Base-by-base conservation (phyloP, 1,140 invertebrate genomes). In the Marisa cornuarietis region DNA sequence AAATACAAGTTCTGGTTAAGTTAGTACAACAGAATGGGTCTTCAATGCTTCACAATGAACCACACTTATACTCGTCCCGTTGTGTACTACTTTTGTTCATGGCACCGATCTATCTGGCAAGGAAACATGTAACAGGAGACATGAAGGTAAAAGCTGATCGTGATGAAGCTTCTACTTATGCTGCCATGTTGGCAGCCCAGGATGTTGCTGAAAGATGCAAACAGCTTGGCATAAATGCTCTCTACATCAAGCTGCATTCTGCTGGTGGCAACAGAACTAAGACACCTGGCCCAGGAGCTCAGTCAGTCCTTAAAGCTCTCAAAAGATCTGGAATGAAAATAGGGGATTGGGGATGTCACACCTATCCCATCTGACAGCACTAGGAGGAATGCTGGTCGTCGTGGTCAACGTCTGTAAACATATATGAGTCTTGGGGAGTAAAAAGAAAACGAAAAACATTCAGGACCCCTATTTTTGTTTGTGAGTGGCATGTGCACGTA, bases 111-210 rank as follows among this genome's bases (percentile, higher is more conserved):
- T 99, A 84, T 99, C 98, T 81, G 99, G 99, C 84, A 95, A 94
- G 88, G 98, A 99, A 96, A 99, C 98, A 6, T 88, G 96, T 99
- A 58, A 99, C 99, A 88, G 99, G 99, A 91, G 99, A 99, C 80
- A 99, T 99, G 99, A 99, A 99, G 93, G 99, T 99, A 0, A 99
- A 99, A 92, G 98, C 98, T 88, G 99, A 99, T 93, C 95, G 99
- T 93, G 99, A 99, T 93, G 99, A 99, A 92, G 96, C 98, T 86
- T 99, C 98, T 52, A 99, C 99, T 22, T 99, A 99, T 89, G 99
- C 98, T 90, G 98, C 98, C 95, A 99, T 99, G 98, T 98, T 99
- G 93, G 99, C 99, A 90, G 98, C 98, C 84, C 98, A 99, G 95
- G 99, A 99, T 94, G 99, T 99, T 79, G 97, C 98, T 89, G 99